A percentile compares a stretch with the other conserved stretches of the same genome.
Conservation (phyloP, 2,113 vertebrate genomes). For the Orthonyx spaldingii region DNA sequence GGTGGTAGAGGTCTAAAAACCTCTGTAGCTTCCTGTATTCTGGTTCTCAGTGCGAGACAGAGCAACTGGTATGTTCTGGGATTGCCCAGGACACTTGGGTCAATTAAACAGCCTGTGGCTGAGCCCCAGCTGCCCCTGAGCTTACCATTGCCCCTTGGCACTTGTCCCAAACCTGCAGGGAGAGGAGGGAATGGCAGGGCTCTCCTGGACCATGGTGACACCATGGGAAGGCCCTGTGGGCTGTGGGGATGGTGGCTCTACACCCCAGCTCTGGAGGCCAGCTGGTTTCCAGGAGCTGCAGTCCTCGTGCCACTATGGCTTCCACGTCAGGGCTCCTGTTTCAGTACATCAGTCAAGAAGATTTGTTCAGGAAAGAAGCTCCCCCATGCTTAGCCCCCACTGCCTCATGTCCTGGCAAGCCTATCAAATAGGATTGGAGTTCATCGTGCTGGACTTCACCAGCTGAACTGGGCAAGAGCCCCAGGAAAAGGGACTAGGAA, state of each 20-base stretch:
- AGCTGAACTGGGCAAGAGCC: background rate
- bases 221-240: accelerated
- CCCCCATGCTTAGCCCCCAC: background rate
- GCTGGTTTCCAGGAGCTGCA: background rate
- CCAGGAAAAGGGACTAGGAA: background rate
- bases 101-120: background rate
- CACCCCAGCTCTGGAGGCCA: background rate
- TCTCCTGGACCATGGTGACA: background rate
- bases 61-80: background rate
- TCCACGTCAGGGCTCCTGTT: background rate
- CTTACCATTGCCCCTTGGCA: background rate
- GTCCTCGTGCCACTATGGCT: background rate
- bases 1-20: background rate
- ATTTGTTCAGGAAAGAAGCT: background rate
- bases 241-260: background rate
- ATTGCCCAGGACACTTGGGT: background rate
- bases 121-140: background rate
- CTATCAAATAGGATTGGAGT: background rate
- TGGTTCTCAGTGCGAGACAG: background rate
- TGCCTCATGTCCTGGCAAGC: background rate
- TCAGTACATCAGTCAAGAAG: background rate
- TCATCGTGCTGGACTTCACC: background rate
- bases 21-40: background rate
- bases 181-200: background rate
- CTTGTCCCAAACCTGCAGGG: background rate